Base-by-base conservation (phyloP, 2,113 vertebrate species). In the Lutjanus erythropterus region DNA sequence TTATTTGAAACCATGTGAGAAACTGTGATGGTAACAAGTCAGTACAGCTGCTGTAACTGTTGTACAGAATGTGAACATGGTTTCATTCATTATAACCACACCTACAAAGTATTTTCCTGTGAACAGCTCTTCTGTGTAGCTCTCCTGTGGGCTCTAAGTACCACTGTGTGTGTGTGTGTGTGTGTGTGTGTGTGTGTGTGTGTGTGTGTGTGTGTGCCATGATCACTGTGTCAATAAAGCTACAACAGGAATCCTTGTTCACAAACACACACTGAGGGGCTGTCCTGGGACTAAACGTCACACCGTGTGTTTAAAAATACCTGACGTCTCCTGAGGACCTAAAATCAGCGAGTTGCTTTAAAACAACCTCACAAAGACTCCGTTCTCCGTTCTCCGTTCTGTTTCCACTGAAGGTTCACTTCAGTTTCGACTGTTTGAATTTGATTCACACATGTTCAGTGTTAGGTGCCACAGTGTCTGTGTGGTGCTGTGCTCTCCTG, bases 201-300 rank as follows among this genome's bases (percentile, higher is more conserved):
- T 69, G n/a, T 3, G 3, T 47, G 3, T 35, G 11, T 21, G 33
- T 33, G 39, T 33, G 50, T 50, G 10, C 64, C n/a, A 41, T 42
- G 21, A 19, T 69, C 53, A 31, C 72, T 31, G 33, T 78, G 77
- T 83, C 73, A 84, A 75, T 60, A 81, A 75, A 68, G 65, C 15
- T 72, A 46, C 41, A 76, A 68, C 50, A 50, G 69, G 21, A 35
- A n/a, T 19, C 39, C 44, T 75, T 29, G 56, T 61, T 58, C 77
- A 21, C 47, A 70, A 19, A 37, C 65, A 73, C 55, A 62, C 61
- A 72, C 61, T n/a, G 25, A 18, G 58, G 1, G 47, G 25, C 27
- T 55, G 62, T 81, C 21, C 29, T 15, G 25, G 46, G 56, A 73
- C 42, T 31, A 41, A 6, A 21, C 33, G 35, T 55, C 60, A 66